Base-by-base conservation (phyloP, 1,140 invertebrate genomes). In the Ericerus pela region DNA sequence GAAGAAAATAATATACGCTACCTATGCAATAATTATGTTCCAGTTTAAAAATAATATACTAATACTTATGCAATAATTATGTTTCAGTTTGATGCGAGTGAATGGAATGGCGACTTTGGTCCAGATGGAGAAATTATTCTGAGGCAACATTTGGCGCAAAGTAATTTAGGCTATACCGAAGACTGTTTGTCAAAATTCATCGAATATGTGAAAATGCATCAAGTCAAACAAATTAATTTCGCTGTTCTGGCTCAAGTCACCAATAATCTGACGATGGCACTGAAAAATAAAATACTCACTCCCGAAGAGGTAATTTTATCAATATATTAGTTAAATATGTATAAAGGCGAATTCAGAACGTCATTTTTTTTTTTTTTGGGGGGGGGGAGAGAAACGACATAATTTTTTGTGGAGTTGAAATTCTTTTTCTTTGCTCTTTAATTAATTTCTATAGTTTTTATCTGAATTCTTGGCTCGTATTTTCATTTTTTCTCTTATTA, bases 141-240 rank as follows among this genome's bases (percentile, higher is more conserved):
- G 1, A 83, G 88, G 30, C 93, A 96, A 67, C 91, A 96, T 70
- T 79, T 82, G 28, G 86, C 89, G 11, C 92, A 96, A 69, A 88
- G 91, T 58, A 90, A 92, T 20, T 70, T 97, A 5, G 75, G 77
- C 1, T 71, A 69, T 2, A 74, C 73, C 6, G 80, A 84, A 64
- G 76, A 82, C 55, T 68, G 71, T 1, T 67, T 89, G 0, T 77
- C 82, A 18, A 78, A 85, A 65, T 89, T 84, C 82, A 69, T 78
- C 33, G 84, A 86, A 37, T 89, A 77, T 67, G 75, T 79, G 22
- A 74, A 75, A 10, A 74, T 88, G 22, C 85, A 88, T 61, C 70
- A 76, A 53, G 82, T 83, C 55, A 82, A 88, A 67, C 80, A 82
- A 2, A 69, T 89, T 1, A 85, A 78, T 70, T 87, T 84, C 64